Evolutionary conservation across 2,797 vertebrate genomes (phyloP).

Genomic region (Pteropus rufus): DNA sequence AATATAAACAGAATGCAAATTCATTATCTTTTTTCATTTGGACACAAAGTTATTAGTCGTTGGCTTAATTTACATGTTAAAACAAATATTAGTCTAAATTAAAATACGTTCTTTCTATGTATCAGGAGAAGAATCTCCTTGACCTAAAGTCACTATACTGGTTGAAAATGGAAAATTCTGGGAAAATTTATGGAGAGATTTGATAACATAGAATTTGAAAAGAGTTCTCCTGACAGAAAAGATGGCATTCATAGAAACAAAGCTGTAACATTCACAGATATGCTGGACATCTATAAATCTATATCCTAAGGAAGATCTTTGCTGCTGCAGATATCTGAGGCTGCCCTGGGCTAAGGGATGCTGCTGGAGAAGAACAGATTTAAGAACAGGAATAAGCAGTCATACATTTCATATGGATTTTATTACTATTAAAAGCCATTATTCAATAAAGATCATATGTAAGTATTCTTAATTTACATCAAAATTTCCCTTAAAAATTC

Average conservation of each 20-base stretch:
- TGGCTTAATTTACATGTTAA: neutral
- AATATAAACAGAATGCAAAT: neutral
- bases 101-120: neutral
- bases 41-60: neutral
- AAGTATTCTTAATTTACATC: slow-evolving; percentile 1
- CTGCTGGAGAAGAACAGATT: neutral
- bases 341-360: neutral
- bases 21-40: neutral
- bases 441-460: neutral
- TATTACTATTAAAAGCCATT: neutral
- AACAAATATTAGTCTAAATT: neutral
- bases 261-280: no score
- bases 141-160: neutral
- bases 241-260: neutral
- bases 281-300: neutral
- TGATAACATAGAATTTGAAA: neutral
- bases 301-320: neutral
- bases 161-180: neutral
- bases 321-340: neutral
- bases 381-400: neutral
- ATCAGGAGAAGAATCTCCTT: neutral
- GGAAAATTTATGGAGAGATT: neutral
- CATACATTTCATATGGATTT: neutral
- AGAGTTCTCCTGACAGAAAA: neutral
- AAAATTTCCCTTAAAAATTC: neutral